Evolutionary conservation across 2,113 vertebrate genomes (phyloP).

Genomic region (Urocitellus parryii): DNA sequence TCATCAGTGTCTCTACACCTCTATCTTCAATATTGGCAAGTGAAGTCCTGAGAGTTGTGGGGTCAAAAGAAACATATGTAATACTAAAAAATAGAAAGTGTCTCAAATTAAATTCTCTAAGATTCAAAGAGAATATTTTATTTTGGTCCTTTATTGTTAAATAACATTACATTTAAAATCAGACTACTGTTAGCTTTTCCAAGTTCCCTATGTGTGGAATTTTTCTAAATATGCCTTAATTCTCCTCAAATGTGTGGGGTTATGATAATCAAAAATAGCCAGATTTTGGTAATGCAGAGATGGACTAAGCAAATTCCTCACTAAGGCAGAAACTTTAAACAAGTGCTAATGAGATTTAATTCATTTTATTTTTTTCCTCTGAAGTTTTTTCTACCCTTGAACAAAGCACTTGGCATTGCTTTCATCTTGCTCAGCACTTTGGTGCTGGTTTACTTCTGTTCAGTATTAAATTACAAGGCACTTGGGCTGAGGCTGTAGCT

Average conservation of each 20-base stretch:
- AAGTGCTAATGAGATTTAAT: neutral
- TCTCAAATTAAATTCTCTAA: neutral
- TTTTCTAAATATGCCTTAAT: neutral
- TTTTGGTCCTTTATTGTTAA: neutral
- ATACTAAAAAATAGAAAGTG: neutral
- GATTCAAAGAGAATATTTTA: neutral
- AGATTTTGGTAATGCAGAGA: neutral
- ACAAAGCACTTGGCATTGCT: neutral
- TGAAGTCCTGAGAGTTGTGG: neutral
- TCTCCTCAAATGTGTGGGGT: neutral
- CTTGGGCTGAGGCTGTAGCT: neutral
- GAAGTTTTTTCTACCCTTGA: neutral
- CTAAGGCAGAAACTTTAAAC: neutral
- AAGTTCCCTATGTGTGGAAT: neutral
- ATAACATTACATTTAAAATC: neutral
- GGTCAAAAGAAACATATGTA: neutral
- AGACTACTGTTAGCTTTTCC: neutral
- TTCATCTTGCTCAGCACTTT: neutral
- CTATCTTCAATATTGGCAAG: neutral
- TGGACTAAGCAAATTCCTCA: neutral
- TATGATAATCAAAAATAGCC: neutral
- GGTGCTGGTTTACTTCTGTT: neutral
- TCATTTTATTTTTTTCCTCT: neutral
- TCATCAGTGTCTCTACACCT: neutral
- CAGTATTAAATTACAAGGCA: neutral